Evolutionary conservation across 2,888 invertebrate species (phyloP), one percentile per base, ranked within the genome.

Genomic region (Pseudococcus longispinus): DNA sequence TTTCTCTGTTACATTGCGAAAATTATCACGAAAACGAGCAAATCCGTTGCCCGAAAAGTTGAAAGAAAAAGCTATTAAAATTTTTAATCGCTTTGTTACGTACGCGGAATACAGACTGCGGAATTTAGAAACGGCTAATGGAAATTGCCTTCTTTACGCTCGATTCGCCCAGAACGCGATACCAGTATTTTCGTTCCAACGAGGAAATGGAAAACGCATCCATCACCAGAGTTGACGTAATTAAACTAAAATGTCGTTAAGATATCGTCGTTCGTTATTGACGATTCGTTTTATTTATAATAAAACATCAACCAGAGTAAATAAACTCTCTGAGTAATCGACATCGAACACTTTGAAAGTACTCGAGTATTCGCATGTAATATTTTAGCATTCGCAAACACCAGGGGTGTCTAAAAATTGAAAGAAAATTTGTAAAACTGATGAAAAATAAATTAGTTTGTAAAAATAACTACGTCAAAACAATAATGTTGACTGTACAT

Each of bases 151-250:
- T 60, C 60, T 29, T 70, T 29, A 70, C 70, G 70, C 70, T 70
- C 70, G 70, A 70, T 70, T 29, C 70, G 70, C 0, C 29, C 29
- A 60, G 60, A 60, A 60, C 60, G 23, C 65, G 70, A 70, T 70
- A 70, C 37, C 37, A 37, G 37, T 37, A 37, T 37, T 60, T 60
- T 23, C 60, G 60, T 70, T 70, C 15, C 29, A 70, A 70, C 29
- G 70, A 70, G 70, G 70, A 70, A 70, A 70, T 70, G 70, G 70
- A 29, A 70, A 70, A 70, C 70, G 70, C 70, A 70, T 70, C 29
- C 70, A 70, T 70, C 70, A 70, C 70, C 29, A 70, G 29, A 70
- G 70, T 70, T 70, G 70, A 70, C 70, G 70, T 70, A 70, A 70
- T 70, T 70, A 70, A 70, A 29, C 70, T 70, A 70, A 70, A 70